A percentile compares a stretch with the other conserved stretches of the same genome.
Evolutionary conservation across 2,113 vertebrate species (phyloP).

Genomic region (Procavia capensis): DNA sequence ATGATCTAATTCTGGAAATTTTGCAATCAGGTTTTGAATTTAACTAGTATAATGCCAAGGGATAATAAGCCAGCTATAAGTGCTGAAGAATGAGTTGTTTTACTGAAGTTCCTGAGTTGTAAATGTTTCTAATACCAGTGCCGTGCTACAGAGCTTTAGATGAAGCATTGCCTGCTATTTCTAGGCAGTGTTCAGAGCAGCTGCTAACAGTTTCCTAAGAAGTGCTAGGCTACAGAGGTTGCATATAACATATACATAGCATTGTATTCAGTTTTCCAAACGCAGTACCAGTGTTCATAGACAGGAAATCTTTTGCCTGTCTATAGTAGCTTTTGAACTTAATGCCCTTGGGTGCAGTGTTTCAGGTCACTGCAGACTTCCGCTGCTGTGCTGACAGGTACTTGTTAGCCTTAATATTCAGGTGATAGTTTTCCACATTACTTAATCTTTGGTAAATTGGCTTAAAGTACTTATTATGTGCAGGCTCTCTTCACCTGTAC

Average conservation of each 20-base stretch:
- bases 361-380: conserved; percentile 73
- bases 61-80: background rate
- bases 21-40: conserved; percentile 38
- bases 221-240: conserved; percentile 26
- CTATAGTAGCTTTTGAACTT: conserved; percentile 72
- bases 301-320: conserved; percentile 27
- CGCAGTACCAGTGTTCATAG: conserved; percentile 36
- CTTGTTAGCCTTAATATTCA: conserved; percentile 84
- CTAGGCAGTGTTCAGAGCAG: conserved; percentile 49
- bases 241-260: background rate
- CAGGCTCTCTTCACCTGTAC: conserved; percentile 86
- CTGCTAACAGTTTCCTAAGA: conserved; percentile 41
- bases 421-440: conserved; percentile 82
- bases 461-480: conserved; percentile 81
- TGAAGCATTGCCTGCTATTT: conserved; percentile 7
- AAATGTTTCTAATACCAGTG: conserved; percentile 51
- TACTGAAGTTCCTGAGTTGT: conserved; percentile 47
- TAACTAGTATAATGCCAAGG: background rate
- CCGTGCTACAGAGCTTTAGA: conserved; percentile 52
- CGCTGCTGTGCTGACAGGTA: conserved; percentile 79
- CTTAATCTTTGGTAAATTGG: conserved; percentile 83
- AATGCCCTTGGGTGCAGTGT: conserved; percentile 54
- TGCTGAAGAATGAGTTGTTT: conserved; percentile 41
- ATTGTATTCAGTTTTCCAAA: conserved; percentile 54
- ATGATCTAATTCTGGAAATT: conserved; percentile 46